These are phyloP conservation scores for Hypanus sabinus DNA, from an alignment of 2,113 vertebrate genomes.

Conservation along the genomic window DNA sequence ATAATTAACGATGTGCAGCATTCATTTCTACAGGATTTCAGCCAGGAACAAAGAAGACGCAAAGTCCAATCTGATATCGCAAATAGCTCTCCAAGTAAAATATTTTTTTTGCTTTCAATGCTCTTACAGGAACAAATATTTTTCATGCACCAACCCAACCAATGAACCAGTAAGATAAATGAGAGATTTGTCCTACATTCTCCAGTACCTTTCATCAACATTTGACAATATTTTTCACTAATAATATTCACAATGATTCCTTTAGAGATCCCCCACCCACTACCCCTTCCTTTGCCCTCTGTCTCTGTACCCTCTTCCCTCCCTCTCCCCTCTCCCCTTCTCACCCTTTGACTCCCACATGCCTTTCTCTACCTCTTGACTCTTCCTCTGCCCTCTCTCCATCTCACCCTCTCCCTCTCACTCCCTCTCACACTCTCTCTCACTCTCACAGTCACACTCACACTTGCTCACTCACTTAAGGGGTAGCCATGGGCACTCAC, in stretches of 20 bases:
- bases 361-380: too few species aligned
- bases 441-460: too few species aligned
- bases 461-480: too few species aligned
- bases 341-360: too few species aligned
- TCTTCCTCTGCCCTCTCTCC: too few species aligned
- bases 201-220: background rate
- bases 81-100: background rate
- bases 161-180: background rate
- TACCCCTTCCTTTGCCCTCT: background rate
- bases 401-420: too few species aligned
- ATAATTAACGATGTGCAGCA: background rate
- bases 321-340: too few species aligned
- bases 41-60: background rate
- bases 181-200: background rate
- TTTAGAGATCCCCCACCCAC: background rate
- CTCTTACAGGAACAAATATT: background rate
- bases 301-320: background rate
- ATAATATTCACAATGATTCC: background rate
- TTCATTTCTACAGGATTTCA: background rate
- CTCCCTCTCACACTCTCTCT: too few species aligned
- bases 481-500: too few species aligned
- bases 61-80: background rate
- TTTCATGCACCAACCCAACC: background rate
- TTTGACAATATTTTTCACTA: background rate
- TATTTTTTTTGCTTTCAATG: background rate